These are phyloP conservation scores for Carcinoscorpius rotundicauda DNA, from an alignment of 1,140 invertebrate genomes.

Conservation along the genomic window DNA sequence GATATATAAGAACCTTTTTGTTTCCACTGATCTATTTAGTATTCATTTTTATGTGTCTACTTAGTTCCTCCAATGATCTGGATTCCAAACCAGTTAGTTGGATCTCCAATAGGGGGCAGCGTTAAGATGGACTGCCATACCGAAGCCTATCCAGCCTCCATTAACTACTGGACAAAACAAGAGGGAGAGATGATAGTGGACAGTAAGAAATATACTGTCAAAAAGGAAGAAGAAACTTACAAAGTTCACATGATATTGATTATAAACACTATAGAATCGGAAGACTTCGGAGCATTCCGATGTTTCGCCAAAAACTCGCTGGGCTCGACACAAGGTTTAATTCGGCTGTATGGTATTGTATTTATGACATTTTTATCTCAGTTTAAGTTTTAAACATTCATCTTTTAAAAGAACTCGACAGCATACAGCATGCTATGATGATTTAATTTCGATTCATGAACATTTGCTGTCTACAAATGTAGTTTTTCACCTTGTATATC, in stretches of 20 bases:
- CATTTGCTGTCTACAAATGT: no score
- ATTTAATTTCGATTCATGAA: no score
- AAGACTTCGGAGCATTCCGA: constrained; percentile 72
- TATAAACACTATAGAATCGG: constrained; percentile 13
- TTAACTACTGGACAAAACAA: constrained; percentile 27
- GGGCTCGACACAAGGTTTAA: constrained; percentile 81
- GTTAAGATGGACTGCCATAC: constrained; percentile 35
- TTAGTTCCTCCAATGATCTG: constrained; percentile 37
- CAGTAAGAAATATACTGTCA: constrained; percentile 17
- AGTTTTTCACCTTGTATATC: no score
- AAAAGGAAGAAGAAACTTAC: constrained; percentile 15
- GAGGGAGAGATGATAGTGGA: constrained; percentile 17
- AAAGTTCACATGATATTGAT: constrained; percentile 24
- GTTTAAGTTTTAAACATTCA: no score
- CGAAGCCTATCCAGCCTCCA: constrained; percentile 27
- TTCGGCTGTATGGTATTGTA: constrained; percentile 65
- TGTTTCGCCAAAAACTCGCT: constrained; percentile 86
- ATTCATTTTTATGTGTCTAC: no score
- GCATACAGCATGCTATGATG: no score
- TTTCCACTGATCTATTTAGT: no score
- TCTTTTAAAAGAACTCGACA: no score
- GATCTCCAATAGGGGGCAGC: constrained; percentile 33
- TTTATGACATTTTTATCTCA: no score
- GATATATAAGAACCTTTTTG: no score
- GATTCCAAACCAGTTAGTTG: constrained; percentile 38